phyloP scores from a whole-genome alignment of 2,113 vertebrate genomes.

The Laterallus jamaicensis region DNA sequence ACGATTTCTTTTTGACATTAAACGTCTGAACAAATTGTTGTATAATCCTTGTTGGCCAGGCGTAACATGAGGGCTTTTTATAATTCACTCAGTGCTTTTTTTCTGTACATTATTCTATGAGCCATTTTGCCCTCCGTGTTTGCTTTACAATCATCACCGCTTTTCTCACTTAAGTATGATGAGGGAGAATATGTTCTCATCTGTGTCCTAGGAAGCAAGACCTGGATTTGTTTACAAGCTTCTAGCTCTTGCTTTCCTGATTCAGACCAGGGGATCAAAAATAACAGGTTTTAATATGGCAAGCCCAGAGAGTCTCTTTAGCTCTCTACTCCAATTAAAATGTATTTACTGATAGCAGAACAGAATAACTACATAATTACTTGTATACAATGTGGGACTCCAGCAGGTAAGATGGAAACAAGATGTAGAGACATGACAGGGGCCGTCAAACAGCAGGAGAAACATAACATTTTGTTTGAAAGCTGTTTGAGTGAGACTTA shows the following conservation, averaged over 20 bases:
- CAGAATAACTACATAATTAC: not conserved
- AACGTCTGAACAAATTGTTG: not conserved
- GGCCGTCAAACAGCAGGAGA: not conserved
- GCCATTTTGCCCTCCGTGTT: not conserved
- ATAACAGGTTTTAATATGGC: not conserved
- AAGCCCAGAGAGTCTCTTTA: not conserved
- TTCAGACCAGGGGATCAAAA: not conserved
- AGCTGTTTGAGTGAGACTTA: not conserved
- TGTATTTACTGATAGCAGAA: not conserved
- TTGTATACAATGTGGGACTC: not conserved
- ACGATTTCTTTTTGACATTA: constrained; percentile 1
- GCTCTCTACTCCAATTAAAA: not conserved
- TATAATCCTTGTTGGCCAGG: not conserved
- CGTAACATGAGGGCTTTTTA: not conserved
- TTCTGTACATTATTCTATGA: not conserved
- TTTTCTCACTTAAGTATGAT: not conserved
- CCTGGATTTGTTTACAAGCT: not conserved
- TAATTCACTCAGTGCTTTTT: not conserved
- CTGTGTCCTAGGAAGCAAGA: not conserved
- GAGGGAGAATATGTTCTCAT: not conserved
- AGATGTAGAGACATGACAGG: not conserved
- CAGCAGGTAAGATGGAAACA: not conserved
- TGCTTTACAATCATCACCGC: not conserved
- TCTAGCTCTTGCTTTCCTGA: not conserved
- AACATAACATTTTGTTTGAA: not conserved